A percentile compares a stretch with the other conserved stretches of the same genome.
phyloP scores from a whole-genome alignment of 2,797 vertebrate species.

The Chloroceryle amazona region DNA sequence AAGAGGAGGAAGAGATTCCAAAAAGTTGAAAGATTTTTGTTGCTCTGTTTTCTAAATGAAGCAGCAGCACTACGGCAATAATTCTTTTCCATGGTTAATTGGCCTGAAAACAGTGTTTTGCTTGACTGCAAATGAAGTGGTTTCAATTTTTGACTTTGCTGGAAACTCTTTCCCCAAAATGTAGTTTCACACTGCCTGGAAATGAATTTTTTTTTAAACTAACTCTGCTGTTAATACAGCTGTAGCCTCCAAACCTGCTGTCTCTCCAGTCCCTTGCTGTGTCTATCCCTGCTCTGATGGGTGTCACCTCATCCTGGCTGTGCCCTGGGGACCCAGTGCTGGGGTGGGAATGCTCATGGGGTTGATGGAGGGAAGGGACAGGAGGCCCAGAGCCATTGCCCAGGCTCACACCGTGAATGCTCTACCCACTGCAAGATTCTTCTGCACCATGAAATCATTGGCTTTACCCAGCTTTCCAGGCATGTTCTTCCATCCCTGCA shows the following conservation, averaged over 20 bases:
- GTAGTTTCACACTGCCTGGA: background rate
- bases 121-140: background rate
- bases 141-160: conserved; percentile 16
- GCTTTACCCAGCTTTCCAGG: background rate
- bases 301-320: background rate
- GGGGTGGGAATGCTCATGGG: background rate
- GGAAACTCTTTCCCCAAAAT: background rate
- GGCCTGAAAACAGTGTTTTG: conserved; percentile 17
- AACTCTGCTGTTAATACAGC: background rate
- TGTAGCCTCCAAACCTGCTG: background rate
- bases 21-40: background rate
- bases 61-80: background rate
- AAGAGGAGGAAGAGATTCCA: background rate
- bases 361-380: background rate
- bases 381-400: background rate
- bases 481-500: background rate
- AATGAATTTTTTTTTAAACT: background rate
- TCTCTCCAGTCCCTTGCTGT: background rate
- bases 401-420: accelerated
- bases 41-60: background rate
- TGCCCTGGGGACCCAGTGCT: background rate
- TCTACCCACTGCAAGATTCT: background rate
- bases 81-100: background rate
- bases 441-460: accelerated
- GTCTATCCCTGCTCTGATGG: background rate